Evolutionary conservation across 1,140 invertebrate genomes (phyloP), one percentile per base, ranked within the genome.

Genomic region (Palaemon carinicauda): DNA sequence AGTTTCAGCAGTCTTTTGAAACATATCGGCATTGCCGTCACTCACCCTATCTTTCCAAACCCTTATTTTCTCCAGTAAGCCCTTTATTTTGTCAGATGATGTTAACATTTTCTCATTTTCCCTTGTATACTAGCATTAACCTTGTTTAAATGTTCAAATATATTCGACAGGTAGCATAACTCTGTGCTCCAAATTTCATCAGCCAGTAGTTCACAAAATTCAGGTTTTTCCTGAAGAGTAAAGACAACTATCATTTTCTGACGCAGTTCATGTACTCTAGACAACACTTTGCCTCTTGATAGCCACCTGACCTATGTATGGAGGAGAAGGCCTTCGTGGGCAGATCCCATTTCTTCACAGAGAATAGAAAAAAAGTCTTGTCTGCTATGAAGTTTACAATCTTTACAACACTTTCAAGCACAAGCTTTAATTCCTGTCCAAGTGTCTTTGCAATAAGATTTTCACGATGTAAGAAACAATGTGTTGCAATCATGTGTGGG

Each of bases 101-200:
- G 75, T 51, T 78, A 50, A 78, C 15, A 78, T 78, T 50, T 5
- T 78, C 50, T 78, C 50, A 53, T 78, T 78, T 78, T 33, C 75
- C 75, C 41, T 78, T 78, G 75, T n/a, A 78, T 5, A 78, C 29
- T 4, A 78, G 33, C 7, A 74, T 74, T 74, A 21, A 78, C 75
- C 75, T 78, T 53, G 75, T 78, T 78, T 51, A 53, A 31, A 78
- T 78, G 75, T 52, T 78, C 75, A 78, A 78, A 78, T 52, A 78
- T 53, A 78, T 33, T 9, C 31, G 5, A 9, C 51, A 78, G 51
- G 75, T 78, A 50, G 51, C n/a, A n/a, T n/a, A n/a, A n/a, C n/a
- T n/a, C n/a, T n/a, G n/a, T n/a, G n/a, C n/a, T n/a, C n/a, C n/a
- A 78, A 53, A 53, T 78, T 53, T 78, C 75, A 78, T 78, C 75